These are phyloP conservation scores for Falcaria lacertinaria DNA, from an alignment of 2,888 invertebrate species.

Conservation along the genomic window DNA sequence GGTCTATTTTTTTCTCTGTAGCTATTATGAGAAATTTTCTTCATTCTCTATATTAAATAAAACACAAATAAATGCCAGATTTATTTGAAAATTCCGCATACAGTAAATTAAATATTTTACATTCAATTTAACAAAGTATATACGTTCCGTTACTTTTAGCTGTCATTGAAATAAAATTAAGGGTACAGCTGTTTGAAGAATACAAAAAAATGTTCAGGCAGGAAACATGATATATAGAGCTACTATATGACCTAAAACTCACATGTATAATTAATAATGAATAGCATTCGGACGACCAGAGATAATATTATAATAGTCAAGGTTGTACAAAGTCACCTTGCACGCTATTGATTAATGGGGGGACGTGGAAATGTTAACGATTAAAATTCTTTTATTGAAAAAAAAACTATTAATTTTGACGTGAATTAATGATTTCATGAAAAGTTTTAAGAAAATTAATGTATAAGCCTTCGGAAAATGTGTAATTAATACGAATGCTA, in stretches of 20 bases:
- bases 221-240: not conserved
- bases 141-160: no score
- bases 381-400: conserved; percentile 37
- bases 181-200: no score
- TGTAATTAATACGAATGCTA: not conserved
- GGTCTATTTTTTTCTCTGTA: no score
- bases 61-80: no score
- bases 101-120: no score
- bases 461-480: conserved; percentile 10
- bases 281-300: conserved; percentile 30
- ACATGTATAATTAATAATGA: conserved; percentile 30
- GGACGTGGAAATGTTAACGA: conserved; percentile 45
- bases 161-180: no score
- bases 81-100: no score
- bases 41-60: no score
- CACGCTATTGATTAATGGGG: conserved; percentile 58
- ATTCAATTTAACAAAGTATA: no score
- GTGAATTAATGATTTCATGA: conserved; percentile 38
- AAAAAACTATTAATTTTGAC: conserved; percentile 41
- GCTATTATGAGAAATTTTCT: no score
- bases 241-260: conserved; percentile 17
- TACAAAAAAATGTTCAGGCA: not conserved
- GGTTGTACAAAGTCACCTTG: conserved; percentile 46
- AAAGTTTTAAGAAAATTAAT: conserved; percentile 17
- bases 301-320: conserved; percentile 38